Base-by-base conservation (phyloP, 2,113 vertebrate species). In the Microtus ochrogaster region DNA sequence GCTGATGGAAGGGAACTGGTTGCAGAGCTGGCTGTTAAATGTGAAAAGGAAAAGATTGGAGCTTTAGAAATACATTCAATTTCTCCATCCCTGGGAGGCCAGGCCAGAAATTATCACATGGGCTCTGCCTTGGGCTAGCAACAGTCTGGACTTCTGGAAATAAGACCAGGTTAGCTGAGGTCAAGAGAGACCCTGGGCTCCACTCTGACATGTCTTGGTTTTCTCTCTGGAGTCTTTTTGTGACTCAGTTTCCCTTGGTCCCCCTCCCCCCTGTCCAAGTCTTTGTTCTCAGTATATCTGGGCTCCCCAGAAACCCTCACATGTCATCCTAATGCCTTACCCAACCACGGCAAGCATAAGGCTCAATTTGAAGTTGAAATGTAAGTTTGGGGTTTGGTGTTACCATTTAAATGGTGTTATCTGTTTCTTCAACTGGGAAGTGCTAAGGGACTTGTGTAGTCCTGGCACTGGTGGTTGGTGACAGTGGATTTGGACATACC, bases 1-100 rank as follows among this genome's bases (percentile, higher is more conserved):
- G 0, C 92, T 97, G 94, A 95, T 92, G 33, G 91, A 95, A 91
- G 55, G 86, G 90, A 96, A 49, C 13, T 19, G 73, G 58, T 66
- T 33, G 24, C 61, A 47, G 2, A 2, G 66, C 55, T 95, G 82
- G 44, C 63, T 95, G 83, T 94, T 92, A 81, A 96, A 95, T 63
- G 89, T 82, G 93, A 86, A 95, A 65, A 52, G 66, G 65, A 47
- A 61, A 63, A 89, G 65, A 90, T 0, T 33, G 86, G 89, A 74
- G 89, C 74, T 95, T 94, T 95, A 79, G 88, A 91, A 96, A 63
- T 79, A 41, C 36, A 41, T 73, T 89, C 26, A 28, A 19, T 61
- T 83, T 90, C 92, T 79, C 55, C 63, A 58, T 68, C 78, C 47
- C 58, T 7, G 47, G 47, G 97, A 95, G 39, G 73, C 41, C 22